Conservation (phyloP, 37 sponge, comb jelly and placozoan genomes). For the Ephydatia muelleri region DNA sequence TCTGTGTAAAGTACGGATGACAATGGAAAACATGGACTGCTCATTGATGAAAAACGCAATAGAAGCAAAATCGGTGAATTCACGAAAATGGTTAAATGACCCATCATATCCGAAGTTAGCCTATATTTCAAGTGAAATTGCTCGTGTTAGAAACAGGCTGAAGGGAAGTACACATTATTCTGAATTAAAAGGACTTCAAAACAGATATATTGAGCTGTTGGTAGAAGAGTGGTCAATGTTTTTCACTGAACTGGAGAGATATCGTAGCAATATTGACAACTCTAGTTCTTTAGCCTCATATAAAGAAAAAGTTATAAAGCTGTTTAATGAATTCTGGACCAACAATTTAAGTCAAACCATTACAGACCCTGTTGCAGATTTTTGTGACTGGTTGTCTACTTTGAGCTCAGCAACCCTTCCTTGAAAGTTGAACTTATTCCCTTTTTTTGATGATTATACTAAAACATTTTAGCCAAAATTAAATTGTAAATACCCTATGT, state of each 20-base stretch:
- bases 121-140: not conserved
- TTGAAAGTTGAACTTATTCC: too few species aligned
- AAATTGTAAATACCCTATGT: too few species aligned
- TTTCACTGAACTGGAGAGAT: not conserved
- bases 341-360: not conserved
- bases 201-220: not conserved
- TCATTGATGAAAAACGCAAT: not conserved
- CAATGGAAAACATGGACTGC: not conserved
- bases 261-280: not conserved
- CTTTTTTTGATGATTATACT: too few species aligned
- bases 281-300: not conserved
- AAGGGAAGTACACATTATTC: not conserved
- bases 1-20: not conserved
- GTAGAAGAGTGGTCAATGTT: not conserved
- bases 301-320: not conserved
- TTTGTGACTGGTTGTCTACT: not conserved
- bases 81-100: not conserved
- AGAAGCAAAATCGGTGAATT: not conserved
- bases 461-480: too few species aligned
- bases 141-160: not conserved
- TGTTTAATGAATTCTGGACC: not conserved
- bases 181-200: not conserved
- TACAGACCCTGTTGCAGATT: not conserved
- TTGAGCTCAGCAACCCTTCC: not conserved
- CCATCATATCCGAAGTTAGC: not conserved